Conservation (phyloP, 1,140 invertebrate species). For the Magallana angulata region DNA sequence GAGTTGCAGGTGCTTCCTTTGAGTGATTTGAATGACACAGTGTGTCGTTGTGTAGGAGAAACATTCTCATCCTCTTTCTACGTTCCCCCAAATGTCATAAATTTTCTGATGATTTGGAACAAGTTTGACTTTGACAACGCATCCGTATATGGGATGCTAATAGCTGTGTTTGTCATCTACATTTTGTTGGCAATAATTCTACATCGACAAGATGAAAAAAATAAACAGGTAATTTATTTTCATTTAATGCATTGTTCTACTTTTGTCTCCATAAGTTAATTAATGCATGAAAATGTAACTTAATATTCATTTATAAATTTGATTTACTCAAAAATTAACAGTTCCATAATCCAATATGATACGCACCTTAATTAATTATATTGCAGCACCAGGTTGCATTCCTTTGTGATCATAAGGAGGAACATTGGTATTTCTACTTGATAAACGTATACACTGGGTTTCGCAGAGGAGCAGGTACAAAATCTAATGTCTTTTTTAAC, state of each 20-base stretch:
- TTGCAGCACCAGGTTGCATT: constrained; percentile 59
- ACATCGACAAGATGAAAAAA: constrained; percentile 74
- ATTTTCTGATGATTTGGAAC: constrained; percentile 81
- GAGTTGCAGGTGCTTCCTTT: constrained; percentile 43
- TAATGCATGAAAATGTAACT: background rate
- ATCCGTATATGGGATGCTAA: constrained; percentile 76
- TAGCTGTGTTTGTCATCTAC: constrained; percentile 78
- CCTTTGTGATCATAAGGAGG: constrained; percentile 61
- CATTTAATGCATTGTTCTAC: background rate
- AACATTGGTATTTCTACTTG: constrained; percentile 62
- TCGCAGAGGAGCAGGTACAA: constrained; percentile 59
- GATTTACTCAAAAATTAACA: background rate
- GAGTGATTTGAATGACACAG: constrained; percentile 47
- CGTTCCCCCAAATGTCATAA: constrained; percentile 80
- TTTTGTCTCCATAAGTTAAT: background rate
- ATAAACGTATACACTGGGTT: constrained; percentile 68
- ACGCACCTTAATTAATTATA: background rate
- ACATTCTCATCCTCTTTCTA: constrained; percentile 71
- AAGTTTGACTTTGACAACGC: constrained; percentile 69
- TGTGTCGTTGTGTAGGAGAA: constrained; percentile 40
- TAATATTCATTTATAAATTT: background rate
- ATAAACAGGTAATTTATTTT: constrained; percentile 6
- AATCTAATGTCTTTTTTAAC: constrained; percentile 62
- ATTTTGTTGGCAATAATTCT: constrained; percentile 77
- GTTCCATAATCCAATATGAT: background rate